Evolutionary conservation across 2,113 vertebrate species (phyloP), one percentile per base, ranked within the genome.

Genomic region (Heterotis niloticus): DNA sequence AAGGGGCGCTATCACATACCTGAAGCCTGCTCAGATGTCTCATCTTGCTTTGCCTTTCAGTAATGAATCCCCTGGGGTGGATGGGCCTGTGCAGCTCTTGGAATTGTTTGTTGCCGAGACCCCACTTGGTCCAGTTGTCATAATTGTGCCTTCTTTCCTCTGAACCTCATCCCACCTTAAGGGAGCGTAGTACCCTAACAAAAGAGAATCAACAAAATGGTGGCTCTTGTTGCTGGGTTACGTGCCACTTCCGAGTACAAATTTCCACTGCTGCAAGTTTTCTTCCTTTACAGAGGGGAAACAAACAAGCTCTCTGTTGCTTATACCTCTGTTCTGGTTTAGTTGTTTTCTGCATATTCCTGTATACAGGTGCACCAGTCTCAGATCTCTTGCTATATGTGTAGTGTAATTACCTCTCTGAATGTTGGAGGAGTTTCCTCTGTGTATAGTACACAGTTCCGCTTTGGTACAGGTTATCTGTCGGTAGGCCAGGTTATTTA

Each of bases 401-500:
- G 34, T 44, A 44, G 34, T 44, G 34, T 44, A 4, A 44, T 44
- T 7, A 44, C 29, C 51, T 23, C 20, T 51, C 20, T 72, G n/a
- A 23, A 14, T 54, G 69, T 20, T 51, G 7, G 51, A 16, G 10
- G 59, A 16, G 34, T 62, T 66, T 66, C n/a, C n/a, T 87, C 82
- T 85, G n/a, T 74, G 62, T 83, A 87, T 90, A 82, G 90, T 74
- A 56, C 71, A 74, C 57, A 18, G 52, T 74, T 51, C 14, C 52
- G 52, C n/a, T 26, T 14, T 74, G 71, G 51, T 57, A 12, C 54
- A n/a, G 24, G 23, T 17, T 56, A 24, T 20, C 54, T 74, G 54
- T 23, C 88, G 83, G 77, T 87, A 86, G 73, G 83, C 76, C 80
- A 10, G 84, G 90, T 83, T 92, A 92, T 91, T 91, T 89, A 90